Evolutionary conservation across 1,140 invertebrate species (phyloP).

Genomic region (Drosophila nannoptera): DNA sequence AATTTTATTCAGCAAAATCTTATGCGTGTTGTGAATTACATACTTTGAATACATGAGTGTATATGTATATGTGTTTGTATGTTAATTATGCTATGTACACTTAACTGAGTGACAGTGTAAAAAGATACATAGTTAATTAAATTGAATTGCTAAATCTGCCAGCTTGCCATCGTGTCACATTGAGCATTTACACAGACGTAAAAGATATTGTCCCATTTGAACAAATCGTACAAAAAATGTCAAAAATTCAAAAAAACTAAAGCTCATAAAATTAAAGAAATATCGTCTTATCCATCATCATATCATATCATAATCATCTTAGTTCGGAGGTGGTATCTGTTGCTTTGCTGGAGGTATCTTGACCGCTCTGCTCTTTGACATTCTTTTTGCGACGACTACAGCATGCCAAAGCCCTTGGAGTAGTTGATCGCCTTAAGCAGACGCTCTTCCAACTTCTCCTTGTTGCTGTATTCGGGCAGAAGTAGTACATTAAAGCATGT

Average conservation of each 20-base stretch:
- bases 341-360: slow-evolving; percentile 50
- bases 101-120: slow-evolving; percentile 58
- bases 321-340: slow-evolving; percentile 69
- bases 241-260: slow-evolving; percentile 65
- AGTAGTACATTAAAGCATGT: slow-evolving; percentile 98
- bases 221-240: slow-evolving; percentile 72
- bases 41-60: slow-evolving; percentile 45
- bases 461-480: slow-evolving; percentile 91
- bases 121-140: slow-evolving; percentile 29
- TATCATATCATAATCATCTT: slow-evolving; percentile 36
- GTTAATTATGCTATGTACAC: slow-evolving; percentile 54
- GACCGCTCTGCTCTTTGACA: slow-evolving; percentile 14
- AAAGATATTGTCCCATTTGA: slow-evolving; percentile 65
- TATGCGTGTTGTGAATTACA: slow-evolving; percentile 37
- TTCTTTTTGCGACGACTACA: slow-evolving; percentile 80
- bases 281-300: slow-evolving; percentile 15
- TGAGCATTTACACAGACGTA: slow-evolving; percentile 56
- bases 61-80: slow-evolving; percentile 34
- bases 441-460: slow-evolving; percentile 91
- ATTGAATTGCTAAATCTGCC: slow-evolving; percentile 31
- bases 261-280: slow-evolving; percentile 35
- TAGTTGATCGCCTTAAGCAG: slow-evolving; percentile 94
- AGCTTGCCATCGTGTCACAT: slow-evolving; percentile 37
- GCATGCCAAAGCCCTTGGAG: slow-evolving; percentile 91
- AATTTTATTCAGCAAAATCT: slow-evolving; percentile 68